These are phyloP conservation scores for Crocidura indochinensis DNA, from an alignment of 2,797 vertebrate species.

Conservation along the genomic window DNA sequence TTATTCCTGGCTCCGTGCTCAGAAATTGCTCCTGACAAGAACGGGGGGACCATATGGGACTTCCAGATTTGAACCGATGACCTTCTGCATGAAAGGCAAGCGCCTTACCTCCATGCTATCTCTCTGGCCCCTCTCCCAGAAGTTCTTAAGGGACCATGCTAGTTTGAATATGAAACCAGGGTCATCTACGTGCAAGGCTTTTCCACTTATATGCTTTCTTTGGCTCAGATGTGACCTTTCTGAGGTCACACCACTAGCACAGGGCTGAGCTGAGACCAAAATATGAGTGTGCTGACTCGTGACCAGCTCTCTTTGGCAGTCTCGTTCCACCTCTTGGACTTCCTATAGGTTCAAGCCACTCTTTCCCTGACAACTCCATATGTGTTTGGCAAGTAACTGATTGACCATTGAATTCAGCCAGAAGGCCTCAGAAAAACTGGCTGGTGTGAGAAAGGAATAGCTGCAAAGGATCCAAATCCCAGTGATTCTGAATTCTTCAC, in stretches of 20 bases:
- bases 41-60: no score
- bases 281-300: neutral
- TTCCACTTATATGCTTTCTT: no score
- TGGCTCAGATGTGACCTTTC: neutral
- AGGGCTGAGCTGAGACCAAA: neutral
- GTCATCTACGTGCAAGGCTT: no score
- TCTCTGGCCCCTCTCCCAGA: no score
- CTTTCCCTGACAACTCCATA: neutral
- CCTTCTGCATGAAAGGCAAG: no score
- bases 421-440: no score
- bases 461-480: neutral
- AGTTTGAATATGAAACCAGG: no score
- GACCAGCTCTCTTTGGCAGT: neutral
- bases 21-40: no score
- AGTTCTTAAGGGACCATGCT: no score
- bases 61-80: no score
- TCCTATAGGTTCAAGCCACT: neutral
- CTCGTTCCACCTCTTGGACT: neutral
- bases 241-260: neutral
- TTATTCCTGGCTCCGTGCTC: no score
- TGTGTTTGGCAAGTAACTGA: neutral
- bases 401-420: neutral
- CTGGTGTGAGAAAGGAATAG: neutral
- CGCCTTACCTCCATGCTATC: no score
- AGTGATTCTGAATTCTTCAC: neutral